phyloP scores from a whole-genome alignment of 2,888 invertebrate genomes.

The Lacanobia oleracea region DNA sequence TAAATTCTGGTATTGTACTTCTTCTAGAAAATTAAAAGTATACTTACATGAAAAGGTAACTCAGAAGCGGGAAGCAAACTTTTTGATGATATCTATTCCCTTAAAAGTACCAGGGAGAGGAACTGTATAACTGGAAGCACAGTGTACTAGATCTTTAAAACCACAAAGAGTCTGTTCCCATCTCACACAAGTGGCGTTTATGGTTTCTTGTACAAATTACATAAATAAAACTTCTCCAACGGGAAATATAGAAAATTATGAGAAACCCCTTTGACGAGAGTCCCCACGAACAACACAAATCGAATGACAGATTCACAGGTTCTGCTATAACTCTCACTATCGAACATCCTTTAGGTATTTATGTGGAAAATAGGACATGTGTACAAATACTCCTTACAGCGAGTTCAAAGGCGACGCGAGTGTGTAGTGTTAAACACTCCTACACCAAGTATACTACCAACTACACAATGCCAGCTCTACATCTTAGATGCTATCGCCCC shows the following conservation, averaged over 20 bases:
- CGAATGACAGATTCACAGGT: not conserved
- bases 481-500: conserved; percentile 18
- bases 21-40: not conserved
- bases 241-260: too few relatives aligned
- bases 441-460: conserved; percentile 9
- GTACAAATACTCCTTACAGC: not conserved
- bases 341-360: too few relatives aligned
- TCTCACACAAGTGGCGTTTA: conserved; percentile 2
- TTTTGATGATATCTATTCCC: not conserved
- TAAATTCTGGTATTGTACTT: not conserved
- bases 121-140: not conserved
- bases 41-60: conserved; percentile 14
- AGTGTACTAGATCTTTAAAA: not conserved
- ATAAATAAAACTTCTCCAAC: not conserved
- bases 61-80: not conserved
- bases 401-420: not conserved
- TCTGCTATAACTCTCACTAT: too few relatives aligned
- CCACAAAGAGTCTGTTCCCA: not conserved
- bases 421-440: not conserved
- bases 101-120: not conserved
- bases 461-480: not conserved
- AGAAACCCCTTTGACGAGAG: not conserved
- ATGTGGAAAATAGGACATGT: not conserved
- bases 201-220: not conserved
- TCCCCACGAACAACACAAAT: not conserved